Evolutionary conservation across 2,888 invertebrate species (phyloP).

Genomic region (Leptinotarsa juncta): DNA sequence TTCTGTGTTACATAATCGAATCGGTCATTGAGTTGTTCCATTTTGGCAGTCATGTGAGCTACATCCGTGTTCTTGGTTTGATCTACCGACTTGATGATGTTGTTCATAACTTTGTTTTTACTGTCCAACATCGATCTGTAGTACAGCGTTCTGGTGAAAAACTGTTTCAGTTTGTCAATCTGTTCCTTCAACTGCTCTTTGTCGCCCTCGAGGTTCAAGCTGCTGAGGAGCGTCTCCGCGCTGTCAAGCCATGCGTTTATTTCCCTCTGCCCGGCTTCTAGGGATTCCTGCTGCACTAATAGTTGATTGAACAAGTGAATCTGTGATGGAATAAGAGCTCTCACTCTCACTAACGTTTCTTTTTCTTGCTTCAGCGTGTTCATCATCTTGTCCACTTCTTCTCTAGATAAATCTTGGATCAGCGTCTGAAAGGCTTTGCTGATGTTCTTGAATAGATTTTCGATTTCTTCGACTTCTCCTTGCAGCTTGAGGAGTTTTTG

Average conservation of each 20-base stretch:
- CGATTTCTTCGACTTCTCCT: conserved; percentile 85
- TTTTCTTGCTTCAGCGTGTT: conserved; percentile 87
- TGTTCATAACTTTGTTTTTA: conserved; percentile 93
- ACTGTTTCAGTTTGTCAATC: conserved; percentile 84
- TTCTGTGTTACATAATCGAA: conserved; percentile 83
- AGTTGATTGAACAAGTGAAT: conserved; percentile 86
- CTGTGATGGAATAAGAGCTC: conserved; percentile 85
- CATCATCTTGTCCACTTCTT: conserved; percentile 93
- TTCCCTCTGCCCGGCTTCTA: conserved; percentile 89
- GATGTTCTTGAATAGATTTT: conserved; percentile 89
- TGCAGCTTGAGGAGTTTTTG: conserved; percentile 82
- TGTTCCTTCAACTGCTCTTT: conserved; percentile 81
- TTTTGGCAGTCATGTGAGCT: conserved; percentile 75
- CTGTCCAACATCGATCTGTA: conserved; percentile 95
- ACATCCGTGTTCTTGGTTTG: conserved; percentile 81
- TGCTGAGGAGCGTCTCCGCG: conserved; percentile 80
- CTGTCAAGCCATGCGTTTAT: conserved; percentile 88
- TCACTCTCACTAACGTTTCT: conserved; percentile 85
- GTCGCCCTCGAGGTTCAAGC: conserved; percentile 71
- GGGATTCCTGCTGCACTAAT: conserved; percentile 87
- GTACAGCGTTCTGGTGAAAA: conserved; percentile 89
- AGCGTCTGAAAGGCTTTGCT: conserved; percentile 93
- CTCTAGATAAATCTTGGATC: conserved; percentile 89
- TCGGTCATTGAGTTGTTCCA: conserved; percentile 85
- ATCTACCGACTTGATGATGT: conserved; percentile 83